phyloP scores from a whole-genome alignment of 2,888 invertebrate species.

The Hetaerina titia region DNA sequence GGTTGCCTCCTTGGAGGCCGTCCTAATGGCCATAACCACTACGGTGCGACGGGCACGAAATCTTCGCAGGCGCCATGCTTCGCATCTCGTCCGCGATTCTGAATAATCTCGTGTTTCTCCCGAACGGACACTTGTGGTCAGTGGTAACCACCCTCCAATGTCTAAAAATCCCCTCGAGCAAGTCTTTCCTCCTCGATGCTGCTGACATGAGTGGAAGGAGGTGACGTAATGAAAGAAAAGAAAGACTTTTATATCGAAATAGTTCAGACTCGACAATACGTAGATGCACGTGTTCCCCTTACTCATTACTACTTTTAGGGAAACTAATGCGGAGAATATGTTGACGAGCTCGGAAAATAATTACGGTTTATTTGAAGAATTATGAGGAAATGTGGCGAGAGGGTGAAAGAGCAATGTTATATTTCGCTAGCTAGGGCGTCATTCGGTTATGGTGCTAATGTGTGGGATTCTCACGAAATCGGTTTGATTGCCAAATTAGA shows the following conservation, averaged over 20 bases:
- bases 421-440: too few relatives aligned
- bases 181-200: too few relatives aligned
- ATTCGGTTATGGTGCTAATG: too few relatives aligned
- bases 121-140: background rate
- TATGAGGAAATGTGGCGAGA: too few relatives aligned
- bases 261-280: background rate
- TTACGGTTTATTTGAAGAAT: too few relatives aligned
- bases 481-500: too few relatives aligned
- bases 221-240: background rate
- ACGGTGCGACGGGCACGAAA: background rate
- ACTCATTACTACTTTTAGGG: too few relatives aligned
- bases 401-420: too few relatives aligned
- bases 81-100: background rate
- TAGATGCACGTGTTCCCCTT: too few relatives aligned
- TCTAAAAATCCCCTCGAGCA: background rate
- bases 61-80: background rate
- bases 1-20: background rate
- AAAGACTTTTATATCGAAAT: background rate
- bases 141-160: background rate
- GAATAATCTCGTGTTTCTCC: background rate
- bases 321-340: too few relatives aligned
- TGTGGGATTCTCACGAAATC: too few relatives aligned
- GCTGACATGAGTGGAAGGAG: background rate
- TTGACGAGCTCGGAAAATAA: too few relatives aligned
- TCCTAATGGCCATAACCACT: background rate